Conservation (phyloP, 2,797 vertebrate species). For the Yasuhikotakia modesta region DNA sequence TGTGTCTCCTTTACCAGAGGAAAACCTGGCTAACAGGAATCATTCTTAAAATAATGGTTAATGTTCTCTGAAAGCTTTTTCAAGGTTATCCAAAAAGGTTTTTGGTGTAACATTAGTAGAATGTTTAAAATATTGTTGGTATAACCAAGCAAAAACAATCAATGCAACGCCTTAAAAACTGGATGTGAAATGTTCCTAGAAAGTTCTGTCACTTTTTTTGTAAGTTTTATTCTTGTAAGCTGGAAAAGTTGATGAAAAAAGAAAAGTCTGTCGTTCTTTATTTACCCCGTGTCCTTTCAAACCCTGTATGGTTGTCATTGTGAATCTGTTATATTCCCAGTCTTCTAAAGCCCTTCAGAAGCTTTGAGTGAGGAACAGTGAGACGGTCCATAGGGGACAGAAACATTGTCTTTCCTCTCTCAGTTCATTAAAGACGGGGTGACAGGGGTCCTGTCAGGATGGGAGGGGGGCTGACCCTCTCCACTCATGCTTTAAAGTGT, state of each 20-base stretch:
- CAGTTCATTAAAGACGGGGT: constrained; percentile 7
- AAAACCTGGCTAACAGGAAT: too few species aligned
- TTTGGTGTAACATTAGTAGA: too few species aligned
- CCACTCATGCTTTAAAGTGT: background rate
- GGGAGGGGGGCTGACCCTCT: background rate
- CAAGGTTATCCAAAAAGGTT: too few species aligned
- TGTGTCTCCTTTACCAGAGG: too few species aligned
- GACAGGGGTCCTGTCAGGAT: background rate
- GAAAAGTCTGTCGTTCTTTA: background rate
- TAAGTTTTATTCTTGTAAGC: too few species aligned
- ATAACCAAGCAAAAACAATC: too few species aligned
- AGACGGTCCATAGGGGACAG: background rate
- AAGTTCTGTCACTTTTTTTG: too few species aligned
- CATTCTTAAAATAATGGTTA: too few species aligned
- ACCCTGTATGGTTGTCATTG: background rate
- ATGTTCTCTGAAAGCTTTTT: too few species aligned
- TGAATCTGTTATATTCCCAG: background rate
- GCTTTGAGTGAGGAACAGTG: background rate
- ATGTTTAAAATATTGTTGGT: too few species aligned
- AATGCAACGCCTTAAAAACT: too few species aligned
- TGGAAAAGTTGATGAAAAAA: background rate
- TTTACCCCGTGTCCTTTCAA: background rate
- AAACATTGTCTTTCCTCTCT: constrained; percentile 15
- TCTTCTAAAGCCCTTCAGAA: background rate
- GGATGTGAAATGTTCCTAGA: too few species aligned